Base-by-base conservation (phyloP, 2,888 invertebrate species). In the Andrena camellia region DNA sequence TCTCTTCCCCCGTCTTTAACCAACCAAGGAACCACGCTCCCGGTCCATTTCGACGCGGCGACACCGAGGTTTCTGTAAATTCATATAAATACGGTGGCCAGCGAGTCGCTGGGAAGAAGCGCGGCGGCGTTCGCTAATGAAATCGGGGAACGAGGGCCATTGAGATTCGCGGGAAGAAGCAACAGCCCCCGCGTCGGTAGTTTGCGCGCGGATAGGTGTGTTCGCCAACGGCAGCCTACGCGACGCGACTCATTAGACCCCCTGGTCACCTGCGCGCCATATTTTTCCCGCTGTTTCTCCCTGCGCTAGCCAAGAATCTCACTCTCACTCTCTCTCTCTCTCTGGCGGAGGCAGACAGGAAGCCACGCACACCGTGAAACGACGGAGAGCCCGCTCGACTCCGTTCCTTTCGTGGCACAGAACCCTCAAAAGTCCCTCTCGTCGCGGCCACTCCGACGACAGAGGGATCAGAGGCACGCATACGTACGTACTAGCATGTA, bases 381-480 rank as follows among this genome's bases (percentile, higher is more conserved):
- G 3, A 74, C 10, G 66, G 69, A 66, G 50, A 62, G 59, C 52
- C 52, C 72, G 35, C 78, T 60, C 83, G 70, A 73, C 76, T 82
- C 57, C 71, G 78, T 68, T 77, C 80, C 80, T 84, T 83, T 83
- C 84, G 80, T 71, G 59, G 54, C 76, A 66, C 70, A 66, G 35
- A 78, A 75, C 81, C 81, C 79, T 79, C 86, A 57, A 79, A 86
- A 83, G 78, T 84, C 86, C 75, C 83, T 82, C 87, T 75, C 64
- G 81, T 82, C 60, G 23, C 70, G 54, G 78, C 71, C 64, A 77
- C 78, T 81, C 83, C 84, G 76, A 76, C 84, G 73, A 76, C 54
- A 52, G 78, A 73, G 66, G 69, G 69, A 76, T 20, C 78, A 60
- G 68, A 23, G 70, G 7, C 57, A 29, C 67, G 57, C 50, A 23